Percentiles rank a stretch among this genome's conserved stretches.
Conservation (phyloP, 2,797 vertebrate species). For the Gymnodraco acuticeps region DNA sequence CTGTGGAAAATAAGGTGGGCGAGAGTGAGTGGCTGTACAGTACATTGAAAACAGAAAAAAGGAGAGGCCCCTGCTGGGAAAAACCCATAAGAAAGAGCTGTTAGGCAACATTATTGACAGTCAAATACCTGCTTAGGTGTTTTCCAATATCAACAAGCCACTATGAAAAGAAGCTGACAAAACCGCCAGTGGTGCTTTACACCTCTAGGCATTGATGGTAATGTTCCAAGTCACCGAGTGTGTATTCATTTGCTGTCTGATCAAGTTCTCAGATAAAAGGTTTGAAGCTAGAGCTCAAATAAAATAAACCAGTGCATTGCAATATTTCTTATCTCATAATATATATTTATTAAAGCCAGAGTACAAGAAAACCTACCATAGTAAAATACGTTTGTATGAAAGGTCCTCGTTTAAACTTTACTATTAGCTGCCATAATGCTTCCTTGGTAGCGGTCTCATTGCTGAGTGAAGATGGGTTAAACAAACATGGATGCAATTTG, state of each 20-base stretch:
- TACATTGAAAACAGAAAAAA: neutral
- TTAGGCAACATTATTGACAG: neutral
- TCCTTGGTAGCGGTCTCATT: neutral
- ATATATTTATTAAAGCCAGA: neutral
- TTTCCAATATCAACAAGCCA: conserved; percentile 20
- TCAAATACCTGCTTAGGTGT: neutral
- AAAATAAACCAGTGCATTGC: neutral
- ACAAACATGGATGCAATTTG: neutral
- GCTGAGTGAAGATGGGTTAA: neutral
- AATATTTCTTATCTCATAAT: too few relatives aligned
- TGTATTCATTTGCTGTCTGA: neutral
- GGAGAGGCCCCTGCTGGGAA: neutral
- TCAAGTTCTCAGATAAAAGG: neutral
- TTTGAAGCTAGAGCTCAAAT: neutral
- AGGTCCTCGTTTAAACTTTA: neutral
- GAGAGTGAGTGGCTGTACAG: neutral
- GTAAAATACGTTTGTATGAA: neutral
- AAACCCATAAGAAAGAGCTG: neutral
- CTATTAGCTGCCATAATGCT: neutral
- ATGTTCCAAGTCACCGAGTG: neutral
- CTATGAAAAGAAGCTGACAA: neutral
- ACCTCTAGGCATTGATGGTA: neutral
- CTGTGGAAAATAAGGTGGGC: neutral
- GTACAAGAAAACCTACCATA: neutral
- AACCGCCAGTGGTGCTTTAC: neutral